Base-by-base conservation (phyloP, 2,797 vertebrate genomes). In the Hipposideros larvatus region DNA sequence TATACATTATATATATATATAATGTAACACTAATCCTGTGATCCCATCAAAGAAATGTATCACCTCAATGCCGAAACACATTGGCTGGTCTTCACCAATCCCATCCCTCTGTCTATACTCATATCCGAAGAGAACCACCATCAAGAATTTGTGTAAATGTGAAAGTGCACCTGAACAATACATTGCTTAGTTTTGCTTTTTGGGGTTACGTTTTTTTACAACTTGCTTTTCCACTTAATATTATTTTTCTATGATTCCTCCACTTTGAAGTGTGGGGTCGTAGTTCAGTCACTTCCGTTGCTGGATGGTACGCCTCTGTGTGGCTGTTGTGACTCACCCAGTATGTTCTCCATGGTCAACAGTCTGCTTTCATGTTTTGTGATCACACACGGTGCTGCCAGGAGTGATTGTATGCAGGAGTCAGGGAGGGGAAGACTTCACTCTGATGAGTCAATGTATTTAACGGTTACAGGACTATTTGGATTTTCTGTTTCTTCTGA, bases 201-300 rank as follows among this genome's bases (percentile, higher is more conserved):
- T 26, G 5, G 22, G 28, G 41, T 2, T 41, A 3, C 11, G 28
- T 31, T 34, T 46, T 31, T 24, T 19, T 5, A 16, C 57, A 10
- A 28, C 57, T 28, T 22, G n/a, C 51, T 41, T n/a, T 48, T 26
- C n/a, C 19, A 10, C 53, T 15, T 5, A 14, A 13, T 4, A 0
- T 18, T 48, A 7, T 16, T 61, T 77, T 78, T 41, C 53, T 43
- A 7, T 51, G 41, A 21, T 28, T 5, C 41, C 26, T 53, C n/a
- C 14, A 9, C 0, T 0, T 2, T 11, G 43, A 24, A 1, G 5
- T 7, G 21, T 4, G 2, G 0, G 22, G 22, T 46, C 65, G n/a
- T 16, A 2, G 41, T 4, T 31, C 19, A 5, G 7, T 21, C 15
- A 19, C 57, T 63, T 26, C 48, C 0, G 3, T 1, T 0, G 21